These are phyloP conservation scores for Sebastolobus altivelis DNA, from an alignment of 2,797 vertebrate genomes.

Conservation along the genomic window DNA sequence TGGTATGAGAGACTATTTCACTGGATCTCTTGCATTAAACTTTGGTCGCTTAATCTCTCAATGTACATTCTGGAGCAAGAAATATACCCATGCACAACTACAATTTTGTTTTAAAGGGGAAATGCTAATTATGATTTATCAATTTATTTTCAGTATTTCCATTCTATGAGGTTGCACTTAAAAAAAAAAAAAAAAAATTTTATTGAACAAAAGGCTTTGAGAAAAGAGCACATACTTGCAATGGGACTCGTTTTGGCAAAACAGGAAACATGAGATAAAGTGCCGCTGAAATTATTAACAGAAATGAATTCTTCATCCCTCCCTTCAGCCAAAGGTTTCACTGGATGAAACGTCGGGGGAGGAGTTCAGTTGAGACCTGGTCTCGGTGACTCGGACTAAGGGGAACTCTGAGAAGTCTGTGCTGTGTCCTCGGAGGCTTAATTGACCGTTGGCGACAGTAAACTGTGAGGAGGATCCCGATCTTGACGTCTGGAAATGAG, in stretches of 20 bases:
- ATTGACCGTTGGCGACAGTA: constrained; percentile 96
- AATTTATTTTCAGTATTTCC: constrained; percentile 36
- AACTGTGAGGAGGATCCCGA: constrained; percentile 94
- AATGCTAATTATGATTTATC: constrained; percentile 35
- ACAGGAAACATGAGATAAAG: constrained; percentile 93
- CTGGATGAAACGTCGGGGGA: constrained; percentile 95
- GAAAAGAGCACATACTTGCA: constrained; percentile 73
- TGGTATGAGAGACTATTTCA: constrained; percentile 30
- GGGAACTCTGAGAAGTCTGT: constrained; percentile 98
- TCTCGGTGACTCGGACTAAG: constrained; percentile 95
- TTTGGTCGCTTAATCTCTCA: constrained; percentile 73
- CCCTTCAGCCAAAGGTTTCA: constrained; percentile 95
- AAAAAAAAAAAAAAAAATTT: constrained; percentile 21
- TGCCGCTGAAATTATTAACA: constrained; percentile 86
- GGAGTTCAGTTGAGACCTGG: constrained; percentile 95
- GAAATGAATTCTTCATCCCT: constrained; percentile 53
- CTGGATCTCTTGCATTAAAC: constrained; percentile 50
- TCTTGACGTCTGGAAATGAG: constrained; percentile 93
- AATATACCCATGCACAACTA: constrained; percentile 18
- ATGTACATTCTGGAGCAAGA: constrained; percentile 64
- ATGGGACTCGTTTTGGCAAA: constrained; percentile 87
- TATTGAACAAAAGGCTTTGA: constrained; percentile 45
- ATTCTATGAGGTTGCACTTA: constrained; percentile 32
- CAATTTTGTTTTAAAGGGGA: constrained; percentile 39
- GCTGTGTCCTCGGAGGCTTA: constrained; percentile 93